These are phyloP conservation scores for Pollenia amentaria DNA, from an alignment of 2,888 invertebrate species.

Conservation along the genomic window DNA sequence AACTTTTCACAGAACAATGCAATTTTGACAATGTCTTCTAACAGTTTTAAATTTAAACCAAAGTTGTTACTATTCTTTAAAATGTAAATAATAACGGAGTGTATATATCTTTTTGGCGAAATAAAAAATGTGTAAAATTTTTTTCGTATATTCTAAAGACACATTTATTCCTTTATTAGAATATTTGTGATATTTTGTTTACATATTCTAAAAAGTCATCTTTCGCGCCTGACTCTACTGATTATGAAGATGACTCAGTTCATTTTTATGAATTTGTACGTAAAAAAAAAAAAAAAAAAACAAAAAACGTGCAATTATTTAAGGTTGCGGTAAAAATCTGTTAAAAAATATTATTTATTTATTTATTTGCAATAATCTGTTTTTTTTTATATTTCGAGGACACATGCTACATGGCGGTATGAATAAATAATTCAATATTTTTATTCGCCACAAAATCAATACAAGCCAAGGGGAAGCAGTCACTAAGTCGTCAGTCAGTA, in stretches of 20 bases:
- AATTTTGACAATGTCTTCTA: too few relatives aligned
- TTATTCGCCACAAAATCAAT: neutral
- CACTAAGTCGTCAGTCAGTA: slow-evolving; percentile 40
- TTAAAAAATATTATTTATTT: slow-evolving; percentile 65
- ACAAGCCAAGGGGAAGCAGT: slow-evolving; percentile 47
- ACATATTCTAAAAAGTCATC: neutral
- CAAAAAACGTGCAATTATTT: slow-evolving; percentile 67
- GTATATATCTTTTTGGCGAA: too few relatives aligned
- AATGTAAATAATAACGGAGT: too few relatives aligned
- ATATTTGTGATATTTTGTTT: neutral
- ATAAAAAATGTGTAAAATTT: too few relatives aligned
- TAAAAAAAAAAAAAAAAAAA: too few relatives aligned
- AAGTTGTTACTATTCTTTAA: too few relatives aligned
- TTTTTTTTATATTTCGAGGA: slow-evolving; percentile 59
- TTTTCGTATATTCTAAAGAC: neutral
- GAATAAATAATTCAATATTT: slow-evolving; percentile 59
- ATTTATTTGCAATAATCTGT: slow-evolving; percentile 60
- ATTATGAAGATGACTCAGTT: slow-evolving; percentile 32
- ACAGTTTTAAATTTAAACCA: too few relatives aligned
- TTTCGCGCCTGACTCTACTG: neutral
- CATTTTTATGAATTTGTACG: slow-evolving; percentile 28
- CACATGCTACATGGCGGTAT: slow-evolving; percentile 49
- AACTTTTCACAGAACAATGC: too few relatives aligned
- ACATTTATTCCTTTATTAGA: slow-evolving; percentile 30
- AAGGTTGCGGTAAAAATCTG: slow-evolving; percentile 70